Conservation (phyloP, 2,113 vertebrate genomes). For the Colinus virginianus region DNA sequence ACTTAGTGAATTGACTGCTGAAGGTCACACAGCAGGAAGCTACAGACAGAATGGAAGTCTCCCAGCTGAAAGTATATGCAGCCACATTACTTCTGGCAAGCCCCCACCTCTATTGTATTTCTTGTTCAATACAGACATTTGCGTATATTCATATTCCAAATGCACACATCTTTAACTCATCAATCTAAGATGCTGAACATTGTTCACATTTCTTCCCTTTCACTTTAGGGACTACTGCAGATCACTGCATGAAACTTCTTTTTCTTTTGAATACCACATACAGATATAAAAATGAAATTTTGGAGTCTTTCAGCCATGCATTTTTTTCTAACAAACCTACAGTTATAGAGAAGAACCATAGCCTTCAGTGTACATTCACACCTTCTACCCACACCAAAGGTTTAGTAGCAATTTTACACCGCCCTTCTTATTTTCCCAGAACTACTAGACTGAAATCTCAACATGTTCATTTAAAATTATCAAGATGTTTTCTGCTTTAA, state of each 20-base stretch:
- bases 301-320: background rate
- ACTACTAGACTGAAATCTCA: background rate
- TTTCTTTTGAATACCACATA: background rate
- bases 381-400: background rate
- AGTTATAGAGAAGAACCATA: background rate
- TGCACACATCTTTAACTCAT: background rate
- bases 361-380: background rate
- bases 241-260: background rate
- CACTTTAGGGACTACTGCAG: background rate
- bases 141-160: background rate
- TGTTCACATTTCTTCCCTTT: background rate
- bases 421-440: background rate
- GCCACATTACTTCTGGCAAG: background rate
- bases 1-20: background rate
- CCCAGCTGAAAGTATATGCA: background rate
- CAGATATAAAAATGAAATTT: background rate
- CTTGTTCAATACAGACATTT: background rate
- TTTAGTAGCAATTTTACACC: background rate
- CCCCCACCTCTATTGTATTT: background rate
- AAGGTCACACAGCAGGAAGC: background rate
- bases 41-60: background rate
- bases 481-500: background rate
- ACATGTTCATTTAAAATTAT: background rate
- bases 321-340: background rate
- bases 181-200: background rate